Evolutionary conservation across 2,797 vertebrate genomes (phyloP), one percentile per base, ranked within the genome.

Genomic region (Salarias fasciatus): DNA sequence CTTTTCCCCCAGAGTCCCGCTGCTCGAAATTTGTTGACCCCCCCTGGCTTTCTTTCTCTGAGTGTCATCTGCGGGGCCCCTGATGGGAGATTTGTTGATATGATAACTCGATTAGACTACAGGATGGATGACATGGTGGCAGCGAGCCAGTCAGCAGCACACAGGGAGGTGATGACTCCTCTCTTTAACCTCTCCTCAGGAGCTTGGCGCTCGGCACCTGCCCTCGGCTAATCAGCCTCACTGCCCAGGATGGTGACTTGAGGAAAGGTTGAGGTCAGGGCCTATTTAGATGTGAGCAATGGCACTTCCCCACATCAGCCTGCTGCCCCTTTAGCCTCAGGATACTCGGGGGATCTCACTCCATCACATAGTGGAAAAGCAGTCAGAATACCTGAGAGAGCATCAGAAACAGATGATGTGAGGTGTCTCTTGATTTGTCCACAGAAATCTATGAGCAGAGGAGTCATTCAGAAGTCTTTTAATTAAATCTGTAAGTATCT

Each of bases 131-230:
- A 92, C 88, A 78, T 33, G 72, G 92, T 88, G 87, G 92, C 87
- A 88, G 47, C 44, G 67, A 76, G 91, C 88, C 77, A 77, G 88
- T 66, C 75, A 66, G 76, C 83, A 35, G 59, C 83, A 71, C 94
- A 86, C 88, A 76, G 80, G 91, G 87, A 88, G 91, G 86, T 79
- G 80, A 15, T 87, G 92, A 92, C 94, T 91, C 81, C 78, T 83
- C 92, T 92, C 91, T 93, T 94, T 94, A 94, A 94, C 94, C 91
- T 95, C 94, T 94, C 93, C 89, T 93, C 62, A 53, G 92, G 94
- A 92, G 92, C 87, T 79, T 54, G 12, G 53, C 74, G 76, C 92
- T 90, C 93, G 89, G 76, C 92, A 92, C 91, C 92, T 91, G 84
- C 85, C 91, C 75, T 58, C 12, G 61, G 89, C 90, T 90, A 92